phyloP scores from a whole-genome alignment of 2,888 invertebrate species.

The Nemoura dubitans region DNA sequence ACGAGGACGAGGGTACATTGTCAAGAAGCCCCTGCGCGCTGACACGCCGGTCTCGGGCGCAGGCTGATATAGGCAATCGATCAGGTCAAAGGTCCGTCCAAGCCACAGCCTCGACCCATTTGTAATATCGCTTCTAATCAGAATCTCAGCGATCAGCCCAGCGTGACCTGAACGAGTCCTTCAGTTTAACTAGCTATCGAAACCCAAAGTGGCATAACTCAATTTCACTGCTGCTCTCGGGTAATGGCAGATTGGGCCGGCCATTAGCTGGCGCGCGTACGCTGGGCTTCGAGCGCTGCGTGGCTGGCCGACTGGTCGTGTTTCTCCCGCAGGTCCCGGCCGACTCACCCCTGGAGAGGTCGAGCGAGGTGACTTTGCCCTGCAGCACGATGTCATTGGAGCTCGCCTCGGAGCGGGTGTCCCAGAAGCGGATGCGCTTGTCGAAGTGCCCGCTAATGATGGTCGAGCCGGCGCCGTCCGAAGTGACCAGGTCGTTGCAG shows the following conservation, averaged over 20 bases:
- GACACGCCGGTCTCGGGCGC: no score
- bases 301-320: not conserved
- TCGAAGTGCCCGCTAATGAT: constrained; percentile 99
- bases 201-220: not conserved
- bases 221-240: not conserved
- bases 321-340: not conserved
- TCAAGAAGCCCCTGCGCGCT: no score
- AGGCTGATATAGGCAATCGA: no score
- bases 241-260: not conserved
- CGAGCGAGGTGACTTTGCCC: constrained; percentile 94
- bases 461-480: constrained; percentile 84
- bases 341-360: constrained; percentile 86
- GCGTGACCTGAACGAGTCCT: not conserved
- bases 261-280: not conserved
- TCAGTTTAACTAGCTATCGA: constrained; percentile 7
- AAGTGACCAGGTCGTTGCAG: constrained; percentile 95
- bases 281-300: not conserved
- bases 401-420: constrained; percentile 86
- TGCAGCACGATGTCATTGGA: constrained; percentile 85
- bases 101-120: not conserved
- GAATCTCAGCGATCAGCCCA: not conserved
- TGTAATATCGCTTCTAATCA: not conserved
- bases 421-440: constrained; percentile 97
- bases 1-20: no score
- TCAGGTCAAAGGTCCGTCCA: not conserved